phyloP scores from a whole-genome alignment of 2,113 vertebrate species.

The Ranitomeya variabilis region DNA sequence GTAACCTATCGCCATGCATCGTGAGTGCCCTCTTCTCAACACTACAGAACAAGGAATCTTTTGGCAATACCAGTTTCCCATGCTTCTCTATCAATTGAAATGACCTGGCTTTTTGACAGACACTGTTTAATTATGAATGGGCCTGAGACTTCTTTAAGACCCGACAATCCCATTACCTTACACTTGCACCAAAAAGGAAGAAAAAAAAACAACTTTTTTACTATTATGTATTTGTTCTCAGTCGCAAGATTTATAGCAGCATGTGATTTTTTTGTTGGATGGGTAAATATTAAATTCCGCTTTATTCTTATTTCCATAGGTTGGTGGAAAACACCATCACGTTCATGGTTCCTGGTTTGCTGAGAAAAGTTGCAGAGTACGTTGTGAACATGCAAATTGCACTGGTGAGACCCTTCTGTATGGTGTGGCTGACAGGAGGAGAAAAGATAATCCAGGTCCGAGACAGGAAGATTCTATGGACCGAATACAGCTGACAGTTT shows the following conservation, averaged over 20 bases:
- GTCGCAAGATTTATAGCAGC: not conserved
- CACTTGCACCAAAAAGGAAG: slow-evolving; percentile 43
- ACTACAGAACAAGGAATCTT: slow-evolving; percentile 53
- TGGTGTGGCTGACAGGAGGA: slow-evolving; percentile 39
- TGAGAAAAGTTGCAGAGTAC: slow-evolving; percentile 2
- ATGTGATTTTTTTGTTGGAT: not conserved
- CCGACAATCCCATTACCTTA: slow-evolving; percentile 53
- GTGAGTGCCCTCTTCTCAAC: slow-evolving; percentile 55
- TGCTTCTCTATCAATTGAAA: slow-evolving; percentile 58
- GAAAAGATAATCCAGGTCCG: slow-evolving; percentile 38
- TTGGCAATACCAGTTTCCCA: slow-evolving; percentile 57
- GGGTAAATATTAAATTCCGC: slow-evolving; percentile 35
- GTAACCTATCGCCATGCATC: slow-evolving; percentile 57
- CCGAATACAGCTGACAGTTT: not conserved
- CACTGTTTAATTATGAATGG: slow-evolving; percentile 57
- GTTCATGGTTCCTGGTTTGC: not conserved
- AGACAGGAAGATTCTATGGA: not conserved
- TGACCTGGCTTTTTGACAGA: slow-evolving; percentile 58
- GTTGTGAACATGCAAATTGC: slow-evolving; percentile 29
- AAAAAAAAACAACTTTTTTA: not conserved
- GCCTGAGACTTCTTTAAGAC: slow-evolving; percentile 52
- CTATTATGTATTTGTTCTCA: not conserved
- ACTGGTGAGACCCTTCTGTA: slow-evolving; percentile 3
- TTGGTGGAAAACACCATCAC: not conserved
- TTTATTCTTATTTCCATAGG: not conserved